Evolutionary conservation across 2,797 vertebrate species (phyloP).

Genomic region (Neostethus bicornis): DNA sequence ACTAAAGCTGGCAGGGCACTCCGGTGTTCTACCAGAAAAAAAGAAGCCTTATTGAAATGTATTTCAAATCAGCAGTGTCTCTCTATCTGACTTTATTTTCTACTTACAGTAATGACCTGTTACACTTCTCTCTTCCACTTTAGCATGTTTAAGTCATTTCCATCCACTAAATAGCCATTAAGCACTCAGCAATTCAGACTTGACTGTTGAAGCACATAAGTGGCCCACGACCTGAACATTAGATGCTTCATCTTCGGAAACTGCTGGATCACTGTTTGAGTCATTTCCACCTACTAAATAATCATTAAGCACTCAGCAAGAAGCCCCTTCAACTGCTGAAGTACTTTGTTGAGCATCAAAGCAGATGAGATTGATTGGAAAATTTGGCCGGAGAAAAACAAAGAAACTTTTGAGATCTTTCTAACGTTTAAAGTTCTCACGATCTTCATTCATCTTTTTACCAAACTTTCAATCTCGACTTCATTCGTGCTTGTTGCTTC

Average conservation of each 20-base stretch:
- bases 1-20: conserved; percentile 38
- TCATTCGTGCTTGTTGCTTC: background rate
- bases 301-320: conserved; percentile 66
- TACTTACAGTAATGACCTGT: conserved; percentile 65
- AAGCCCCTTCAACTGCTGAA: conserved; percentile 23
- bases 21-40: conserved; percentile 34
- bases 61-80: conserved; percentile 38
- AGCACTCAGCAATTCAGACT: conserved; percentile 58
- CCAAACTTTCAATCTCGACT: background rate
- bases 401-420: background rate
- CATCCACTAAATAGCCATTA: conserved; percentile 73
- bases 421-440: background rate
- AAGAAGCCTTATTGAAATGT: conserved; percentile 43
- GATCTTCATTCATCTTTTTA: background rate
- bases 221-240: conserved; percentile 58
- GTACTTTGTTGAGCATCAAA: conserved; percentile 22
- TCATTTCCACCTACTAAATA: conserved; percentile 64
- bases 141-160: conserved; percentile 64
- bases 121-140: conserved; percentile 39
- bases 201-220: conserved; percentile 61
- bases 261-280: conserved; percentile 44
- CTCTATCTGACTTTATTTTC: conserved; percentile 26
- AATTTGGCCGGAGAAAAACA: conserved; percentile 18
- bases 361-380: conserved; percentile 35
- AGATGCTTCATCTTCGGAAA: conserved; percentile 54